phyloP scores from a whole-genome alignment of 2,797 vertebrate species.

The Spheniscus humboldti region DNA sequence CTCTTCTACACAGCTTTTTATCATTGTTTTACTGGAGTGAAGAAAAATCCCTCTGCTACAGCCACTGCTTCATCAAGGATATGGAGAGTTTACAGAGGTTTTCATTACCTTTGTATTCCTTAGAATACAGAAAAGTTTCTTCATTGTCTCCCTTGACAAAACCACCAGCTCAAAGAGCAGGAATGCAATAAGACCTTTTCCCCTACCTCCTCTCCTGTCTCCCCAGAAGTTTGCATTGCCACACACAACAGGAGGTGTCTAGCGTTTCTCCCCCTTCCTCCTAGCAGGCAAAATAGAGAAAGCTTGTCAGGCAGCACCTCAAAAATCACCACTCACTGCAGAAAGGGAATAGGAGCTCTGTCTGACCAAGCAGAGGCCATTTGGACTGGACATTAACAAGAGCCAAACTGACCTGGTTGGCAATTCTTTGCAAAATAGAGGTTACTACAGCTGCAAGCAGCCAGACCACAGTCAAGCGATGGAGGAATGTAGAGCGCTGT shows the following conservation, averaged over 20 bases:
- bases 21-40: not conserved
- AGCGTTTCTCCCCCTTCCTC: not conserved
- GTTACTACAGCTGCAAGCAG: not conserved
- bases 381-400: not conserved
- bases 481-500: not conserved
- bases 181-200: not conserved
- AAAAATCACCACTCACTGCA: not conserved
- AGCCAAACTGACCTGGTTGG: not conserved
- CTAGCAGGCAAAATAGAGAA: not conserved
- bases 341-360: not conserved
- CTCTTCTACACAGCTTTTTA: not conserved
- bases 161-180: not conserved
- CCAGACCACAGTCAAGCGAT: fast-evolving
- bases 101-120: not conserved
- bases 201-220: not conserved
- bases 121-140: not conserved
- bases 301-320: not conserved
- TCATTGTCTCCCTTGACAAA: not conserved
- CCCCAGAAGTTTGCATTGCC: not conserved
- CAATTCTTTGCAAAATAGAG: not conserved
- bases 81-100: not conserved
- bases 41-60: not conserved
- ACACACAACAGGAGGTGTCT: not conserved
- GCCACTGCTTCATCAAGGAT: not conserved
- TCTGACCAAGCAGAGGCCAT: not conserved